Percentiles rank a stretch among this genome's conserved stretches.
Conservation (phyloP, 2,113 vertebrate genomes). For the Pedetes capensis region DNA sequence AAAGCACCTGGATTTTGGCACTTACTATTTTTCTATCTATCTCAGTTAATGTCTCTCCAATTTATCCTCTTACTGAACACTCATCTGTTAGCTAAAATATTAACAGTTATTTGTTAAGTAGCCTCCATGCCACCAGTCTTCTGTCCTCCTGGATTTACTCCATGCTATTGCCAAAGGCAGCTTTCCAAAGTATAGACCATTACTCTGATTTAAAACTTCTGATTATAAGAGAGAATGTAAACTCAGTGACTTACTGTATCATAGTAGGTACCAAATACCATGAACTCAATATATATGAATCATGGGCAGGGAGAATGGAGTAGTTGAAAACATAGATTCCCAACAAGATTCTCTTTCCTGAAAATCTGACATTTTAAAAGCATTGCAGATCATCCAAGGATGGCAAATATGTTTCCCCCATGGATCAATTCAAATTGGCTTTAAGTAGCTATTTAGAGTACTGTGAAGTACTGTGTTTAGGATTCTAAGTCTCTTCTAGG, state of each 20-base stretch:
- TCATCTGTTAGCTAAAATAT: conserved; percentile 10
- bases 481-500: background rate
- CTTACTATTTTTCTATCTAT: conserved; percentile 11
- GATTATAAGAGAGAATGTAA: background rate
- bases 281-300: conserved; percentile 34
- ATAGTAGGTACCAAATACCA: background rate
- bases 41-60: background rate
- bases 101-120: background rate
- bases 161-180: background rate
- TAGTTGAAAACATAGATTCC: conserved; percentile 27
- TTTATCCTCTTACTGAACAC: background rate
- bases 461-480: background rate
- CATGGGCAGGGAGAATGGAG: background rate
- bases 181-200: conserved; percentile 34
- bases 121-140: background rate
- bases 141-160: background rate
- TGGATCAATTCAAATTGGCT: conserved; percentile 45
- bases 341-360: conserved; percentile 29
- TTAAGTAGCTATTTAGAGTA: conserved; percentile 2
- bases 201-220: conserved; percentile 26
- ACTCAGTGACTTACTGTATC: background rate
- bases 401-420: conserved; percentile 24
- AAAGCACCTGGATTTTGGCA: background rate
- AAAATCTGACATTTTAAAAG: conserved; percentile 52
- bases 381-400: conserved; percentile 6